Evolutionary conservation across 2,888 invertebrate species (phyloP), one percentile per base, ranked within the genome.

Genomic region (Tolmerus cingulatus): DNA sequence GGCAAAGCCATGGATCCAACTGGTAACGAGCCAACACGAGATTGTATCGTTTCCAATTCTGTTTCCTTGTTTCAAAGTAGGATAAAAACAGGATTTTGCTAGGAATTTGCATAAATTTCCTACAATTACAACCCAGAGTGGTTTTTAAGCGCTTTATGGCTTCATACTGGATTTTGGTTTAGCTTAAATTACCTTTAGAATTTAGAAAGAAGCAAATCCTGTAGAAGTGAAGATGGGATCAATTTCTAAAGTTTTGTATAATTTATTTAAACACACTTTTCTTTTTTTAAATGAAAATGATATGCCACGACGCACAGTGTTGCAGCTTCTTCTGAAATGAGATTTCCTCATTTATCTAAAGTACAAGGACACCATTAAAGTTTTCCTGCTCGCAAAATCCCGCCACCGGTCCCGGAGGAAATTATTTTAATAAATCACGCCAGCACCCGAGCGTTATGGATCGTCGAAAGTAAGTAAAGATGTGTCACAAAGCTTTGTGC

Each of bases 361-460:
- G 66, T 66, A 66, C 66, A 27, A 12, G 66, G 66, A 66, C 66
- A 66, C 66, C 66, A 66, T 66, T 66, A 66, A 66, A 66, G 66
- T 66, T 66, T 66, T 5, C 66, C 1, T 66, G 27, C 23, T 66
- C 27, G 23, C 66, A 66, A 9, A 66, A 23, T 66, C 66, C 66
- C 3, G 66, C 23, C 81, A 34, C 16, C 57, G 51, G 76, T 66
- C 81, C 74, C 81, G 27, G 55, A 87, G 77, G 81, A 88, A 88
- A 88, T 88, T 88, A 88, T 81, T 81, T 87, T 87, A 86, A 88
- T 88, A 88, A 88, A 88, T 88, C 88, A 88, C 85, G 23, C 27
- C 86, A 23, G 77, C 34, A 82, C 14, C 82, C 82, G 57, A 40
- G 82, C 57, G 57, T 82, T 82, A 57, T 46, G 82, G 51, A 78